A percentile compares a stretch with the other conserved stretches of the same genome.
Evolutionary conservation across 1,140 invertebrate species (phyloP).

Genomic region (Pemphigus obesinymphae): DNA sequence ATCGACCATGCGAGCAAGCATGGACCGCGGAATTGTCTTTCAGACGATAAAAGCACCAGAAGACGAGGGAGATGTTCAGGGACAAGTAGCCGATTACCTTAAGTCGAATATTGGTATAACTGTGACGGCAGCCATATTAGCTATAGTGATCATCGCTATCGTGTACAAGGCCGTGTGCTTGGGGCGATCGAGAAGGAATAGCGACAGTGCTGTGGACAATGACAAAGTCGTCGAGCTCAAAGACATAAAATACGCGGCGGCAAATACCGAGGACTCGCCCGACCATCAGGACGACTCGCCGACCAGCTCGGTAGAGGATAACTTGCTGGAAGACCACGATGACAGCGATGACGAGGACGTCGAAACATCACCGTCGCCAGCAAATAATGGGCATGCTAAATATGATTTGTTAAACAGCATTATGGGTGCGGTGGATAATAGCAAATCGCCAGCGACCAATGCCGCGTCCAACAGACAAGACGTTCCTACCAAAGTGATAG

Average conservation of each 20-base stretch:
- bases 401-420: not conserved
- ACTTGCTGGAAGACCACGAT: conserved; percentile 11
- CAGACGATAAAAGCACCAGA: conserved; percentile 9
- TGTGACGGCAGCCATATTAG: not conserved
- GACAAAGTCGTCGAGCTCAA: conserved; percentile 14
- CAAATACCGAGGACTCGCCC: not conserved
- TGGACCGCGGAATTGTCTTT: not conserved
- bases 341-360: not conserved
- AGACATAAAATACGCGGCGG: not conserved
- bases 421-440: not conserved
- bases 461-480: not conserved
- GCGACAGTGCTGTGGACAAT: not conserved
- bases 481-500: conserved; percentile 21
- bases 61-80: not conserved
- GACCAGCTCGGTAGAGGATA: not conserved
- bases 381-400: not conserved
- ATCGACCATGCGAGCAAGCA: not conserved
- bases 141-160: not conserved
- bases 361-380: not conserved
- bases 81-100: not conserved
- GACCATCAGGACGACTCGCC: not conserved
- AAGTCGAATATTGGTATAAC: not conserved
- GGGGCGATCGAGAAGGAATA: not conserved
- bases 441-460: not conserved
- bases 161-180: not conserved